Conservation (phyloP, 2,113 vertebrate species). For the Callocephalon fimbriatum region DNA sequence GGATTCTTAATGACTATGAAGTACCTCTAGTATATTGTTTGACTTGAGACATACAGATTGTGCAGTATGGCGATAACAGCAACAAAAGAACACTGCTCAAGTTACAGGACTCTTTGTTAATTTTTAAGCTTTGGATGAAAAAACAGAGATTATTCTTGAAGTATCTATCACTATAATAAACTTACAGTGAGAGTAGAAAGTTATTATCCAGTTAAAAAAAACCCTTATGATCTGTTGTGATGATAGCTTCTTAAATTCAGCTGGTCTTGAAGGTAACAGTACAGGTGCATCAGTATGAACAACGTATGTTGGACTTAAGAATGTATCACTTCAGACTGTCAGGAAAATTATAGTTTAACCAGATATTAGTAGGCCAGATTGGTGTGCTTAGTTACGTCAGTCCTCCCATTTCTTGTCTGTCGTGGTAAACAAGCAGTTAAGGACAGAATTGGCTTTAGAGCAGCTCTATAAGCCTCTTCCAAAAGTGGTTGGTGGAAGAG, state of each 20-base stretch:
- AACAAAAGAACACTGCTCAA: background rate
- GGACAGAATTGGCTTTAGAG: background rate
- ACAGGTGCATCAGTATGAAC: background rate
- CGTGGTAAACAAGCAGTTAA: background rate
- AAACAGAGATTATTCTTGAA: background rate
- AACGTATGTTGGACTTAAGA: background rate
- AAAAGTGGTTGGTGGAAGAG: background rate
- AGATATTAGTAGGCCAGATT: background rate
- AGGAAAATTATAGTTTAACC: background rate
- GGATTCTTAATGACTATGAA: background rate
- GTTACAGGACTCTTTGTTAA: background rate
- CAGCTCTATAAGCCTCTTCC: background rate
- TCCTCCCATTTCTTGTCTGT: background rate
- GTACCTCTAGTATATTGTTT: background rate
- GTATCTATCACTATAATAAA: background rate
- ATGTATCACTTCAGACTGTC: background rate
- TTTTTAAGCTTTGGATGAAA: background rate
- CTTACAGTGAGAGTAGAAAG: background rate
- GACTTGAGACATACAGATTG: background rate
- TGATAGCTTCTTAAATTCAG: background rate
- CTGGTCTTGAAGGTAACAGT: background rate
- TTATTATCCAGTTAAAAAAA: background rate
- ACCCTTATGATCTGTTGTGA: background rate
- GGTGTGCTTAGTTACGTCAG: background rate
- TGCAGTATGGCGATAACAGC: background rate